A percentile compares a stretch with the other conserved stretches of the same genome.
phyloP scores from a whole-genome alignment of 1,140 invertebrate species.

The Drosophila willistoni region DNA sequence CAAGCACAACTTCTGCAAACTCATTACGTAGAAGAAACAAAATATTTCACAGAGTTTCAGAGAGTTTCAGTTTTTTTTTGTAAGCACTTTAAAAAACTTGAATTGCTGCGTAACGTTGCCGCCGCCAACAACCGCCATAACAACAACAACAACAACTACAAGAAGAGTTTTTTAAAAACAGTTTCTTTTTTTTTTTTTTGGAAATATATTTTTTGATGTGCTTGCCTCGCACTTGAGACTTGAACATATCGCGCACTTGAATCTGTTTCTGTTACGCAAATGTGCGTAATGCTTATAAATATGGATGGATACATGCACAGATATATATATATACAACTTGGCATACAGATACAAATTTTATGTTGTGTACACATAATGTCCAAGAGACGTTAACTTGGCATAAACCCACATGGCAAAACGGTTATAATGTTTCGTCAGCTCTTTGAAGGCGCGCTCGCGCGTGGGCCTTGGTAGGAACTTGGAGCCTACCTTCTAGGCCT shows the following conservation, averaged over 20 bases:
- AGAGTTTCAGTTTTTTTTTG: slow-evolving; percentile 22
- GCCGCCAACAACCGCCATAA: slow-evolving; percentile 12
- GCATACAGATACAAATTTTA: slow-evolving; percentile 7
- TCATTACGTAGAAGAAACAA: slow-evolving; percentile 66
- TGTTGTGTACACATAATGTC: slow-evolving; percentile 25
- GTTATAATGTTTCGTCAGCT: slow-evolving; percentile 18
- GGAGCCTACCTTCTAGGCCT: slow-evolving; percentile 39
- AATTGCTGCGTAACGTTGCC: slow-evolving; percentile 69
- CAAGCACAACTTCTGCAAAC: slow-evolving; percentile 46
- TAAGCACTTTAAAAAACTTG: slow-evolving; percentile 66
- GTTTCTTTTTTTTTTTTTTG: slow-evolving; percentile 39
- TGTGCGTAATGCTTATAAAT: slow-evolving; percentile 77
- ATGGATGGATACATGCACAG: slow-evolving; percentile 55
- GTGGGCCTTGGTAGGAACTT: slow-evolving; percentile 46
- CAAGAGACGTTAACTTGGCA: neutral
- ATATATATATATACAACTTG: neutral
- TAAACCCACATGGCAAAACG: slow-evolving; percentile 18
- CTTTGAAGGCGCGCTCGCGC: slow-evolving; percentile 7
- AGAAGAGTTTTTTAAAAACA: slow-evolving; percentile 58
- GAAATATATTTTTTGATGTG: slow-evolving; percentile 36
- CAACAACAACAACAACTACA: slow-evolving; percentile 30
- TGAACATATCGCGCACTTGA: slow-evolving; percentile 73
- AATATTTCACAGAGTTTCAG: slow-evolving; percentile 56
- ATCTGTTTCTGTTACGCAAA: slow-evolving; percentile 81
- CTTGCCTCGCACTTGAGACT: slow-evolving; percentile 61